Base-by-base conservation (phyloP, 1,140 invertebrate genomes). In the Aphaenogaster rudis region DNA sequence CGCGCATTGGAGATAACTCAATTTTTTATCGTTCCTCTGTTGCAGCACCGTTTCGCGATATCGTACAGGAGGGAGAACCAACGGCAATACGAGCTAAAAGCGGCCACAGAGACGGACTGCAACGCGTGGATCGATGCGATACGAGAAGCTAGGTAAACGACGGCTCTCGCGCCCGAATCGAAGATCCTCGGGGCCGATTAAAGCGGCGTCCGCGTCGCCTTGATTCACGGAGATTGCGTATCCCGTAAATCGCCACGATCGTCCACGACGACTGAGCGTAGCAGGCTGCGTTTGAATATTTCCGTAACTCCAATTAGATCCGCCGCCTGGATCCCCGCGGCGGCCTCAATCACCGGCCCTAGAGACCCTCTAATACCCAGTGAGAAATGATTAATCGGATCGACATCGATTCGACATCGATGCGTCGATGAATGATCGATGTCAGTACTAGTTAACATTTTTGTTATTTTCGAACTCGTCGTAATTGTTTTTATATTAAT, bases 91-190 rank as follows among this genome's bases (percentile, higher is more conserved):
- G 98, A 99, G 93, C 95, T 99, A 52, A 96, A 97, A 87, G 97
- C 98, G 4, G 96, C 97, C 48, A 97, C 97, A 1, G 98, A 99
- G 94, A 96, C 97, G 15, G 98, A 98, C 92, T 99, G 98, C 94
- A 97, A 98, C 91, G 97, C 97, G 59, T 99, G 98, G 98, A 98
- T 99, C 86, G 98, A 99, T 94, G 97, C 98, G 1, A 98, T 99
- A 91, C 96, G 97, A 72, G 97, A 97, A 92, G 98, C 98, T 11
- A 99, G 98, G 98, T 98, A 96, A 94, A 79, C 45, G 28, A 79
- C 36, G 33, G 52, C 36, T 72, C 36, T 72, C 11, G 33, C 39
- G 15, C 54, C 21, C 21, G 48, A 80, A 71, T 66, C 39, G 6
- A n/a, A 72, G 64, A 88, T 69, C 45, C 45, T 67, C 42, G 66